Evolutionary conservation across 1,140 invertebrate species (phyloP).

Genomic region (Drosophila navojoa): DNA sequence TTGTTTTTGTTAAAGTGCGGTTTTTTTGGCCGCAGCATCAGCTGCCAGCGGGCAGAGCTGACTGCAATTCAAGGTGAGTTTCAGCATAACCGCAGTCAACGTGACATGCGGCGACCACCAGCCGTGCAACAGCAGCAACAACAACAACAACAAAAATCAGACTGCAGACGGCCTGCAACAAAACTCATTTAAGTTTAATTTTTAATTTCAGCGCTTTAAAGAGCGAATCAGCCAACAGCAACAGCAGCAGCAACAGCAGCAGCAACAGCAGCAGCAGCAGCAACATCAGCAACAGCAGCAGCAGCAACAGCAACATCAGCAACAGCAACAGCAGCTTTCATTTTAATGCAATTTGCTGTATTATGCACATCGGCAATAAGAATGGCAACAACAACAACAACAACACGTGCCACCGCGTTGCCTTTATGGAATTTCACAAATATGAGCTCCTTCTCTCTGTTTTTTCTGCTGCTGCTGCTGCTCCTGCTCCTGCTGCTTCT

Average conservation of each 20-base stretch:
- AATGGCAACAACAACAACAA: constrained; percentile 24
- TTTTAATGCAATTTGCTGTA: constrained; percentile 47
- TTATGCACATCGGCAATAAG: constrained; percentile 23
- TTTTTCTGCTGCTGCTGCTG: constrained; percentile 9
- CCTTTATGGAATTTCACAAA: constrained; percentile 62
- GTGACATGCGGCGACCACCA: constrained; percentile 72
- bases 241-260: constrained; percentile 12
- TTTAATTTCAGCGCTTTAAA: constrained; percentile 66
- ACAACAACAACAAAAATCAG: constrained; percentile 8
- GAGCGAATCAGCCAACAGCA: constrained; percentile 25
- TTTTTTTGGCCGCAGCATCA: constrained; percentile 29
- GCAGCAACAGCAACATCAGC: constrained; percentile 43
- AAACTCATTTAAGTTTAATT: constrained; percentile 75
- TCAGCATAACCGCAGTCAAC: constrained; percentile 70
- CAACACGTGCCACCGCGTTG: constrained; percentile 28
- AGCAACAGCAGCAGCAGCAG: constrained; percentile 31
- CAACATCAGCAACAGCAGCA: constrained; percentile 34
- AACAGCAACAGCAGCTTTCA: constrained; percentile 47
- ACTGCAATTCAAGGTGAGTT: constrained; percentile 68
- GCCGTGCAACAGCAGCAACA: constrained; percentile 35
- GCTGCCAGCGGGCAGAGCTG: constrained; percentile 33
- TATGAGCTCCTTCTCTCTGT: constrained; percentile 39
- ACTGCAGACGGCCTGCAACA: constrained; percentile 24
- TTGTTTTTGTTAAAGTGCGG: background rate
- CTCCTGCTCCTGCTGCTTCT: constrained; percentile 13